Evolutionary conservation across 2,797 vertebrate species (phyloP).

Genomic region (Cuniculus paca): DNA sequence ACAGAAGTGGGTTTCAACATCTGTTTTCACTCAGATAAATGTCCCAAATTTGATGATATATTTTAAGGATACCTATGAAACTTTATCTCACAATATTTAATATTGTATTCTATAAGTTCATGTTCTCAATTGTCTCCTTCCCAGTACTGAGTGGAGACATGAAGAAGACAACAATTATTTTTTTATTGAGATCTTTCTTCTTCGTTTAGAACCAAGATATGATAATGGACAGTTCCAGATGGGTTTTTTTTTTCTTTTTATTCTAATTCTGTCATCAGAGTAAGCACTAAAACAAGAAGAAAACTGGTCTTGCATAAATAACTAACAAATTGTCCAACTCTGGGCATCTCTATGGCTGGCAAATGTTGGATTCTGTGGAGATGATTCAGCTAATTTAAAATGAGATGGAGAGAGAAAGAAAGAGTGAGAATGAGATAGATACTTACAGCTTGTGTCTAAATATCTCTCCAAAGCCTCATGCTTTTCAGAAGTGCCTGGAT

Average conservation of each 20-base stretch:
- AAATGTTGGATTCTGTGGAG: background rate
- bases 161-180: background rate
- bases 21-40: constrained; percentile 2
- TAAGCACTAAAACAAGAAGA: background rate
- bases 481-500: background rate
- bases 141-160: background rate
- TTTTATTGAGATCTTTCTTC: background rate
- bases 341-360: background rate
- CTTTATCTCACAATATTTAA: background rate
- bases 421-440: background rate
- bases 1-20: background rate
- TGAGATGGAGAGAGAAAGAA: background rate
- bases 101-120: background rate
- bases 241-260: background rate
- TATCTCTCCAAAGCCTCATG: background rate
- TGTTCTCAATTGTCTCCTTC: background rate
- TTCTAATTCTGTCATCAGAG: background rate
- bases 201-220: background rate
- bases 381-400: background rate
- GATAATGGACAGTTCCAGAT: background rate
- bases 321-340: background rate
- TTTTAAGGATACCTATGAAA: background rate
- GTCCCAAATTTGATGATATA: background rate
- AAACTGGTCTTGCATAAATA: background rate
- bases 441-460: background rate